Conservation (phyloP, 2,888 invertebrate genomes). For the Drosophila quasianomalipes region DNA sequence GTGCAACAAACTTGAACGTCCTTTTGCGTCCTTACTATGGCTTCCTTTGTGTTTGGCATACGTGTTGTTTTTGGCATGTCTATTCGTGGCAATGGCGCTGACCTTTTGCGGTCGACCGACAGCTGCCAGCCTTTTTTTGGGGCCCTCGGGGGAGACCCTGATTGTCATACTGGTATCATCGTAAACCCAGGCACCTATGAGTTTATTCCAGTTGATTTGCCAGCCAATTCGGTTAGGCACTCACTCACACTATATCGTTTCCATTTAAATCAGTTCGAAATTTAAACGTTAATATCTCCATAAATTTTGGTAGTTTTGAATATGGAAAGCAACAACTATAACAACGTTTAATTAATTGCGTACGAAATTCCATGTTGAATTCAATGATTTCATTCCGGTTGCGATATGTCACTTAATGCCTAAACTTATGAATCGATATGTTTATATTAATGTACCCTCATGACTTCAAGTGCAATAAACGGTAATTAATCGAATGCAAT, state of each 20-base stretch:
- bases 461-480: background rate
- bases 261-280: slow-evolving; percentile 50
- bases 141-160: background rate
- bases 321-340: slow-evolving; percentile 5
- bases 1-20: slow-evolving; percentile 56
- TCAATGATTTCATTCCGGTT: background rate
- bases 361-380: background rate
- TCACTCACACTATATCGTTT: slow-evolving; percentile 28
- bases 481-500: slow-evolving; percentile 4
- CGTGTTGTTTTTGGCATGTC: slow-evolving; percentile 21
- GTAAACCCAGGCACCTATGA: slow-evolving; percentile 13
- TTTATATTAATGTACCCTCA: background rate
- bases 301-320: background rate
- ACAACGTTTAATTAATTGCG: background rate
- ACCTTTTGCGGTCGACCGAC: slow-evolving; percentile 57
- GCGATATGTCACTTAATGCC: background rate
- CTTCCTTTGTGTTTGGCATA: slow-evolving; percentile 22
- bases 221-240: slow-evolving; percentile 33
- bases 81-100: slow-evolving; percentile 52
- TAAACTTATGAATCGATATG: background rate
- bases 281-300: background rate
- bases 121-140: background rate
- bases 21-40: slow-evolving; percentile 39
- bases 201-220: slow-evolving; percentile 47
- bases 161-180: slow-evolving; percentile 10